Evolutionary conservation across 2,113 vertebrate genomes (phyloP), one percentile per base, ranked within the genome.

Genomic region (Ceyx melanurus): DNA sequence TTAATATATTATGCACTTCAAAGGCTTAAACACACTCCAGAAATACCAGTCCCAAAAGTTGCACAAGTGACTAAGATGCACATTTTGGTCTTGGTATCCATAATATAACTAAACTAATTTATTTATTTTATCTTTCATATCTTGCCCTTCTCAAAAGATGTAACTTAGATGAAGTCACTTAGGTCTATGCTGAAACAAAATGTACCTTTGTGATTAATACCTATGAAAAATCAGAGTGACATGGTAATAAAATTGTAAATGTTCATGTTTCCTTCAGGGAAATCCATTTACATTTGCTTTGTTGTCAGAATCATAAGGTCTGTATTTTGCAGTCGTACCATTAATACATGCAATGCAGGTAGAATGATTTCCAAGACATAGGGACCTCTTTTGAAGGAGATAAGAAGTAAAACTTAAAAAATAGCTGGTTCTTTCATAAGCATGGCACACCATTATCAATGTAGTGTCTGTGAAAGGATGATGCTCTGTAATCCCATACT

Each of bases 171-270:
- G 91, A 66, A 88, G 66, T 75, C 43, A 83, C 50, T 95, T 92
- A 94, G 94, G 90, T 94, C 81, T 66, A 42, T 5, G n/a, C 82
- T 66, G 92, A 71, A 90, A 80, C 56, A 86, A 82, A 94, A 70
- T 72, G 85, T 81, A 91, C 95, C 73, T 94, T 95, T 94, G 81
- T 97, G 97, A 97, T 97, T 97, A 97, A 97, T 97, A 96, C 65
- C 68, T 94, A 54, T 90, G 94, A 94, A 96, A 97, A 97, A 81
- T 88, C 94, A 74, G 90, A 97, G 76, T 93, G 96, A 96, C 95
- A 90, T 12, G 51, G 81, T 92, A 97, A 97, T 97, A 97, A 97
- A 97, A 95, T 66, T 15, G 9, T 91, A 94, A 95, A 93, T 88
- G 90, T 88, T 94, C 2, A 2, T 37, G 46, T 71, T 71, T 95